Base-by-base conservation (phyloP, 2,797 vertebrate species). In the Oophaga sylvatica region DNA sequence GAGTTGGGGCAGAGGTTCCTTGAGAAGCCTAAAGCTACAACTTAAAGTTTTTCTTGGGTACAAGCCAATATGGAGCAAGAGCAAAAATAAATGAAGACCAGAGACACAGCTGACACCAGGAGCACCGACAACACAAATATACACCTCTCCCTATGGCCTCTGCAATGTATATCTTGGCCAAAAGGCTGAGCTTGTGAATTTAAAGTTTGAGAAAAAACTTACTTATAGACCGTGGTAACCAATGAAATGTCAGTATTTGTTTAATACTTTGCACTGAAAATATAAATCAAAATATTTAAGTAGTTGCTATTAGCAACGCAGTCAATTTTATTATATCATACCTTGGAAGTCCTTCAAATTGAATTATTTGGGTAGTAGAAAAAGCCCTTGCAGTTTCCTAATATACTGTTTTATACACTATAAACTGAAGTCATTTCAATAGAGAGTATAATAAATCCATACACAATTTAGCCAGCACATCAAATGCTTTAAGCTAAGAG, bases 121-220 rank as follows among this genome's bases (percentile, higher is more conserved):
- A 77, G 75, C 48, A 26, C 75, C 56, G 75, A 77, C 75, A 77
- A 77, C 48, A 56, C 75, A 77, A 77, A 77, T 77, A 77, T 77
- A 77, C 75, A 77, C 75, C 48, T 77, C 75, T 77, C 22, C n/a
- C 45, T 77, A 77, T 48, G 75, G 45, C n/a, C 45, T 56, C 45
- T 2, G 13, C 20, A 76, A 13, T 76, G 48, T 77, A 77, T 77
- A 15, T 77, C 75, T 77, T 77, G 75, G 75, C 75, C 26, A 77
- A 77, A 26, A 26, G 12, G 20, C n/a, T 56, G 26, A 19, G 73
- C 45, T 76, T 5, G 48, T 76, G 22, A 48, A 53, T 76, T 48
- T 76, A 48, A 76, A 1, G 73, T 53, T n/a, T 53, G 10, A 73
- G 19, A 20, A 45, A 71, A 73, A 73, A 22, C 20, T 0, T 48